Evolutionary conservation across 2,888 invertebrate genomes (phyloP), one percentile per base, ranked within the genome.

Genomic region (Cepaea hortensis): DNA sequence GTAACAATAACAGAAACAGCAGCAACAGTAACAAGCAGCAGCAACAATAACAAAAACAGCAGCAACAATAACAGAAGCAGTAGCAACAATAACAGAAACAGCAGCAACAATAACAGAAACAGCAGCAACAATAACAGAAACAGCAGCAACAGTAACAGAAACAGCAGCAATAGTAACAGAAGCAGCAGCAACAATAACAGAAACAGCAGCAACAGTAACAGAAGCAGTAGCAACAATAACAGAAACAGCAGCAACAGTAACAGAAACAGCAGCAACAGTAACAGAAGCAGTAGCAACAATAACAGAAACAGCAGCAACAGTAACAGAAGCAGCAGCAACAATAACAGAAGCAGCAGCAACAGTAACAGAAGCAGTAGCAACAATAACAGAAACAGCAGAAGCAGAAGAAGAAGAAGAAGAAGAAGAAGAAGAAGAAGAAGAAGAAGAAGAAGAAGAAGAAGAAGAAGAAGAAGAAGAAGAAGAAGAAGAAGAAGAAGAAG

Each of bases 281-380:
- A 48, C 46, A 79, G 48, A 23, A 79, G 4, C 55, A 79, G 48
- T 4, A 79, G 79, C 46, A 79, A 50, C 46, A 35, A 35, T 35
- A 35, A 35, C 35, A 35, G 35, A 35, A 35, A 1, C 35, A 35
- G 35, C 1, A 35, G 75, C 23, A n/a, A 75, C 23, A 35, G 3
- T 75, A 46, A 46, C 46, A 75, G 75, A 13, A n/a, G 3, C 75
- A 75, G 75, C 75, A 75, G n/a, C 75, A 75, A 46, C 75, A 75
- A n/a, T n/a, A 75, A 46, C 46, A 35, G 35, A 35, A 35, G 35
- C 35, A 35, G 35, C 1, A 35, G 35, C 35, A 35, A 35, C 35
- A 35, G 3, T 35, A 35, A 46, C 75, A n/a, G n/a, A n/a, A 75
- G 3, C 75, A 75, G 75, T 3, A 75, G 75, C 1, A 75, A n/a